Percentiles rank a stretch among this genome's conserved stretches.
phyloP scores from a whole-genome alignment of 2,113 vertebrate genomes.

The Hemichromis elongatus region DNA sequence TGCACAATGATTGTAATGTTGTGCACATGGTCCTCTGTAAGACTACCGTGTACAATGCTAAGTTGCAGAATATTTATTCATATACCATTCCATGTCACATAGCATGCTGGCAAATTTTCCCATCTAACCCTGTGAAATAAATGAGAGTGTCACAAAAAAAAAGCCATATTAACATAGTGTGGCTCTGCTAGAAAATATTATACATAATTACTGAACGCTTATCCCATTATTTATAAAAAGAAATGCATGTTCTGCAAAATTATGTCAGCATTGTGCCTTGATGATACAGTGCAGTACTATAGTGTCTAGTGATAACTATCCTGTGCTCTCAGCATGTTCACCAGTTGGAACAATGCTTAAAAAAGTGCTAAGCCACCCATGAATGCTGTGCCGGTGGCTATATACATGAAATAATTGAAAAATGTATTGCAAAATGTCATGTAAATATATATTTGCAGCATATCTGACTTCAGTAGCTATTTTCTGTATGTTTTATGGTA shows the following conservation, averaged over 20 bases:
- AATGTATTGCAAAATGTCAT: not conserved
- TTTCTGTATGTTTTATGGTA: not conserved
- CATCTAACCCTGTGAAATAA: not conserved
- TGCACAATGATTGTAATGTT: slow-evolving; percentile 10
- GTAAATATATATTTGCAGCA: not conserved
- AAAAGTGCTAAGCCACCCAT: not conserved
- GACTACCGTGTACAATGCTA: not conserved
- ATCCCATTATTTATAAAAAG: slow-evolving; percentile 17
- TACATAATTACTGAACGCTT: not conserved
- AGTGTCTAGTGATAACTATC: slow-evolving; percentile 6
- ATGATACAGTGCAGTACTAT: not conserved
- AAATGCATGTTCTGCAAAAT: not conserved
- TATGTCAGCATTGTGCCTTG: not conserved
- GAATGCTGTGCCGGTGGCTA: not conserved
- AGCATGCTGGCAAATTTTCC: not conserved
- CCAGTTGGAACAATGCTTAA: not conserved
- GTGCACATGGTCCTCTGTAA: not conserved
- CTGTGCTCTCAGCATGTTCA: slow-evolving; percentile 20
- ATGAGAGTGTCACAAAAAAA: not conserved
- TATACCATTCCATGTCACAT: not conserved
- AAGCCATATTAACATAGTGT: not conserved
- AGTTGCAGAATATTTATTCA: not conserved
- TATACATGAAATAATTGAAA: not conserved
- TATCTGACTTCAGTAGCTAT: not conserved
- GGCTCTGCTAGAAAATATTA: not conserved